Conservation (phyloP, 1,140 invertebrate genomes). For the Telenomus remus region DNA sequence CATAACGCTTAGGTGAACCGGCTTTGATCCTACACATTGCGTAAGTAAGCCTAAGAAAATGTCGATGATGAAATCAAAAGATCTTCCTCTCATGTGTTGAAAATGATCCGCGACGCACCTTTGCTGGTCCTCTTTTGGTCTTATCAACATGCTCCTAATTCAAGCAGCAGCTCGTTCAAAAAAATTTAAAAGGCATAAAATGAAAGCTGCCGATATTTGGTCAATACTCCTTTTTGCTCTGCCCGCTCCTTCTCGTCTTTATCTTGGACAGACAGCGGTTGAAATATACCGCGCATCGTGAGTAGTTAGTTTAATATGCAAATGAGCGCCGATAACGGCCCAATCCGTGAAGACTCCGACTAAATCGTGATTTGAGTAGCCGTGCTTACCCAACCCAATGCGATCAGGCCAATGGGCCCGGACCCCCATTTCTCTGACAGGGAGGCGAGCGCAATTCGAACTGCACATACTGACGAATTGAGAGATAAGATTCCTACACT, state of each 20-base stretch:
- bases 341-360: conserved; percentile 70
- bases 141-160: conserved; percentile 62
- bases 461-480: conserved; percentile 68
- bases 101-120: conserved; percentile 34
- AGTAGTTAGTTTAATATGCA: conserved; percentile 76
- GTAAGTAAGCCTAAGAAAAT: conserved; percentile 43
- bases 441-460: conserved; percentile 37
- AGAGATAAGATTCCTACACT: conserved; percentile 71
- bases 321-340: conserved; percentile 72
- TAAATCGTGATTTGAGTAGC: conserved; percentile 75
- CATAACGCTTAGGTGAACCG: conserved; percentile 53
- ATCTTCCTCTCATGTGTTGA: conserved; percentile 15
- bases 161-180: conserved; percentile 58
- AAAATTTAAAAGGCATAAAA: conserved; percentile 54
- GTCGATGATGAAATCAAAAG: conserved; percentile 49
- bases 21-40: conserved; percentile 18
- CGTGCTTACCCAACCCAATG: conserved; percentile 65
- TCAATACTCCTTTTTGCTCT: conserved; percentile 42
- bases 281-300: conserved; percentile 74
- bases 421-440: conserved; percentile 23
- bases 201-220: conserved; percentile 52
- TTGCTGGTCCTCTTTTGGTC: conserved; percentile 7
- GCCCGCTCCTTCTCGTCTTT: conserved; percentile 45
- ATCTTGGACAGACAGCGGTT: conserved; percentile 55
- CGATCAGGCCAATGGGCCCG: conserved; percentile 44